Percentiles rank a stretch among this genome's conserved stretches.
Evolutionary conservation across 2,113 vertebrate genomes (phyloP).

Genomic region (Saiga tatarica): DNA sequence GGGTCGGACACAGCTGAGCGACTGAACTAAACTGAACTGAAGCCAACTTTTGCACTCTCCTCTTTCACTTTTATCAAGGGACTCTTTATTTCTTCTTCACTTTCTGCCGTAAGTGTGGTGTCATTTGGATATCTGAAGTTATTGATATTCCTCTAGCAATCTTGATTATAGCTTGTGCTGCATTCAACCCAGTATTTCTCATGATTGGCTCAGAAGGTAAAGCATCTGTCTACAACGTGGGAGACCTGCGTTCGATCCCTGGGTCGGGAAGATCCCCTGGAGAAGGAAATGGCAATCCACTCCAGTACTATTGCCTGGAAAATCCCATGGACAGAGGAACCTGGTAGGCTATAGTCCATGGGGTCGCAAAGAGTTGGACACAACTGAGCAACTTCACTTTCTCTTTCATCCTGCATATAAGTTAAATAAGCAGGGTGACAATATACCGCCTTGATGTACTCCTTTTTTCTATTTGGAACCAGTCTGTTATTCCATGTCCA

Average conservation of each 20-base stretch:
- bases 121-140: background rate
- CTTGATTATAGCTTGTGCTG: background rate
- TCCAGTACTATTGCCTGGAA: no score
- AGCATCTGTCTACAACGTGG: no score
- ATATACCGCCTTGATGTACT: background rate
- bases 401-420: background rate
- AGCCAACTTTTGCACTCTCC: background rate
- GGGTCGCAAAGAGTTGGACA: fast-evolving
- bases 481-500: background rate
- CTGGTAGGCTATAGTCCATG: no score
- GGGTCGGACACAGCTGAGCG: no score
- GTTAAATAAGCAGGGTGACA: background rate
- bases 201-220: background rate
- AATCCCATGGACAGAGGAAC: no score
- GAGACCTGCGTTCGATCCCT: no score
- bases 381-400: no score
- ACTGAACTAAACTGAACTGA: no score
- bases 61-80: background rate
- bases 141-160: background rate
- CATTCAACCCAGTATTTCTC: background rate
- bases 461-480: background rate
- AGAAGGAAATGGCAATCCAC: no score
- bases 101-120: background rate
- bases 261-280: no score
- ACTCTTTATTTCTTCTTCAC: background rate